Conservation (phyloP, 2,888 invertebrate species). For the Coleophora flavipennella region DNA sequence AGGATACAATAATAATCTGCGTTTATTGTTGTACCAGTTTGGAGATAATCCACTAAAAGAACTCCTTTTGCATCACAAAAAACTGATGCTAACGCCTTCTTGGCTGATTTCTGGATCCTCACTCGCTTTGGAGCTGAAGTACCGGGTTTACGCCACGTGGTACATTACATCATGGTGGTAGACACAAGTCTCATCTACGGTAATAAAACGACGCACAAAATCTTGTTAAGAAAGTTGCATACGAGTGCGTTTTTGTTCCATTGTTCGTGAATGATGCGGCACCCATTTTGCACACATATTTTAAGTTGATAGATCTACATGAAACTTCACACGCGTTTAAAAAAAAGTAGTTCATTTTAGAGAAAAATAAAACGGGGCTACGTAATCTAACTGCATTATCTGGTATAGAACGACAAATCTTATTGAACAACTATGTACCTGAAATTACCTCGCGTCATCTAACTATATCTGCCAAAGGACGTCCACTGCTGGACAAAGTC, state of each 20-base stretch:
- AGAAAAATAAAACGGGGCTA: too few relatives aligned
- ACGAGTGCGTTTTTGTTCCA: not conserved
- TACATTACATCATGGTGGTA: not conserved
- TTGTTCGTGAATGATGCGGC: not conserved
- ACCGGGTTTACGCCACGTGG: too few relatives aligned
- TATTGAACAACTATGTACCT: too few relatives aligned
- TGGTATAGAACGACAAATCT: too few relatives aligned
- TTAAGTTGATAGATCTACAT: too few relatives aligned
- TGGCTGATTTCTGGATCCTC: not conserved
- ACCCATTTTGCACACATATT: not conserved
- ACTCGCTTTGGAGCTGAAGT: not conserved
- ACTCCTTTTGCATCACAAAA: slow-evolving; percentile 1
- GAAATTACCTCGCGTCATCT: too few relatives aligned
- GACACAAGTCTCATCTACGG: not conserved
- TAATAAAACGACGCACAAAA: not conserved
- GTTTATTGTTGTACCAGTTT: not conserved
- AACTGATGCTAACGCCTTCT: not conserved
- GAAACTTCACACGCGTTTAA: too few relatives aligned
- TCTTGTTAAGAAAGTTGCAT: not conserved
- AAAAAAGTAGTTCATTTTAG: too few relatives aligned
- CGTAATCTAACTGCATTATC: too few relatives aligned
- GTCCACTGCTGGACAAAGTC: too few relatives aligned
- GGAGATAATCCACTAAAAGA: not conserved
- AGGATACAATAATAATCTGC: not conserved
- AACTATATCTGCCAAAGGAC: too few relatives aligned